Percentiles rank a stretch among this genome's conserved stretches.
Conservation (phyloP, 2,113 vertebrate genomes). For the Illadopsis cleaveri region DNA sequence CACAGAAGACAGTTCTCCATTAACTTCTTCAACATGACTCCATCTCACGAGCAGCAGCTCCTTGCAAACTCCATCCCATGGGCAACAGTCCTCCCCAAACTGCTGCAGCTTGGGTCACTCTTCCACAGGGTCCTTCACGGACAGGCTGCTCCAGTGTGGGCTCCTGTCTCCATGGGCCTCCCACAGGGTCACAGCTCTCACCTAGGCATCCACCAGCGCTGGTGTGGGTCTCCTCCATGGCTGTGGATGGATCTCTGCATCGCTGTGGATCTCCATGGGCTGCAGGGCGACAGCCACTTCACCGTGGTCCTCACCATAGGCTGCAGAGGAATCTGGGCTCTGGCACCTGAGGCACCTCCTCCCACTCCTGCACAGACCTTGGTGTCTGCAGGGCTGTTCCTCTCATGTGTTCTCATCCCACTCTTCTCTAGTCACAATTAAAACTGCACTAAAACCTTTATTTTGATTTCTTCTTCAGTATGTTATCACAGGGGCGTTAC, state of each 20-base stretch:
- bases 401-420: background rate
- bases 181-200: background rate
- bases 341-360: background rate
- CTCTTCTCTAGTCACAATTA: background rate
- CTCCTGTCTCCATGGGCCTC: background rate
- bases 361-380: background rate
- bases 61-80: fast-evolving
- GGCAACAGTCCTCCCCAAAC: background rate
- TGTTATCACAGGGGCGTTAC: background rate
- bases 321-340: background rate
- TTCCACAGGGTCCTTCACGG: fast-evolving
- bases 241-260: background rate
- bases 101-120: background rate
- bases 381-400: background rate
- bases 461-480: background rate
- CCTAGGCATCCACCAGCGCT: background rate
- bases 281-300: background rate
- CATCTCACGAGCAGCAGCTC: background rate
- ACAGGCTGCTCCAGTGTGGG: background rate
- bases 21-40: background rate
- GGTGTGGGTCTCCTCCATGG: background rate
- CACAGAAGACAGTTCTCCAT: background rate
- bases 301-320: background rate
- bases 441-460: background rate
- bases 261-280: background rate